Percentiles rank a stretch among this genome's conserved stretches.
Conservation (phyloP, 2,888 invertebrate genomes). For the Xestoiulus laeticollis region DNA sequence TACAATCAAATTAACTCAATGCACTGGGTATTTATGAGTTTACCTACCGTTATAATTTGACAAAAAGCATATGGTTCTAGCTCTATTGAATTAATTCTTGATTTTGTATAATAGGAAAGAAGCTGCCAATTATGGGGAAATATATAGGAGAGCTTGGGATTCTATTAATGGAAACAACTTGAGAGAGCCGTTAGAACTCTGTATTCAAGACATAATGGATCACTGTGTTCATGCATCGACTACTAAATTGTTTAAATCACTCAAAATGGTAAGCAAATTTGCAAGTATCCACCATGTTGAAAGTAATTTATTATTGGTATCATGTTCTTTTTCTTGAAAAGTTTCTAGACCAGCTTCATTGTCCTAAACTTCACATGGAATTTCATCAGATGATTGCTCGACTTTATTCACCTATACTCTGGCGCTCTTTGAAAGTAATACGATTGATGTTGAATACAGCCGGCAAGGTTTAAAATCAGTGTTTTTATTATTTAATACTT, state of each 20-base stretch:
- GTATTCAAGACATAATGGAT: constrained; percentile 49
- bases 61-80: neutral
- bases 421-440: constrained; percentile 49
- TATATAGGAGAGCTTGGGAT: constrained; percentile 44
- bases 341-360: constrained; percentile 17
- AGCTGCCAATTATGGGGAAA: constrained; percentile 12
- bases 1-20: neutral
- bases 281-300: neutral
- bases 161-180: neutral
- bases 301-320: neutral
- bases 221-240: constrained; percentile 44
- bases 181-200: constrained; percentile 40
- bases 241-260: neutral
- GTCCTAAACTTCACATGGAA: constrained; percentile 25
- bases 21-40: constrained; percentile 5
- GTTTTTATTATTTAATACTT: neutral
- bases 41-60: neutral
- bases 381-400: constrained; percentile 44
- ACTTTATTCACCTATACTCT: constrained; percentile 48
- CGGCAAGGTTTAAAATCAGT: neutral
- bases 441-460: neutral
- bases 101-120: constrained; percentile 16
- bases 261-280: neutral
- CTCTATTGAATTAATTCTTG: neutral
- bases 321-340: constrained; percentile 12